Evolutionary conservation across 2,888 invertebrate species (phyloP), one percentile per base, ranked within the genome.

Genomic region (Melinopterus prodromus): DNA sequence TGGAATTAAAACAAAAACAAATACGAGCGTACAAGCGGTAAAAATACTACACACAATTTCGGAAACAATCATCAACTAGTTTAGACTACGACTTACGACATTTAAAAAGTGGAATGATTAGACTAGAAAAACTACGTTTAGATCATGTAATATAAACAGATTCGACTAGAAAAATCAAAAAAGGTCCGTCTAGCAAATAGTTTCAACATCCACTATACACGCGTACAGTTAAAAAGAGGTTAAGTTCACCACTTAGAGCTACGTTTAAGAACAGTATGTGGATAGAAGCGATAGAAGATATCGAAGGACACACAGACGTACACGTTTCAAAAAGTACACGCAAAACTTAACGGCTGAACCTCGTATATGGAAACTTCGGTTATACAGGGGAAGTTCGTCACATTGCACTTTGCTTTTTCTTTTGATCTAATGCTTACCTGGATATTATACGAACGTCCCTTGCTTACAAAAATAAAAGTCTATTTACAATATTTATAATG

Each of bases 401-500:
- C 7, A n/a, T 16, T n/a, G 71, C 16, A 71, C 14, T 71, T 71
- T 71, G 9, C 14, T 16, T 71, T 71, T 71, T 70, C 14, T 71
- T 71, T 71, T 71, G 15, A 71, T 71, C 9, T 71, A n/a, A 71
- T 71, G 26, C 16, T n/a, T 12, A n/a, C 14, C 71, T 71, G 15
- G 2, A 72, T 16, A 72, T 36, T 16, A 72, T 36, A 74, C 74
- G 35, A 74, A 74, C 71, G 35, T 74, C 37, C 74, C 36, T 74
- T 74, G 74, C n/a, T 35, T 74, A 74, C 36, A 74, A 74, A 74
- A 74, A 74, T 74, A 74, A 74, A 35, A 74, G 36, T 35, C n/a
- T 76, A 76, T 76, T 76, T 76, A 80, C 77, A 80, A 80, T 80
- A 82, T 82, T 78, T 79, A 82, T 79, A 83, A 81, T 82, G 69